A percentile compares a stretch with the other conserved stretches of the same genome.
phyloP scores from a whole-genome alignment of 1,140 invertebrate species.

The Charaxes varanes region DNA sequence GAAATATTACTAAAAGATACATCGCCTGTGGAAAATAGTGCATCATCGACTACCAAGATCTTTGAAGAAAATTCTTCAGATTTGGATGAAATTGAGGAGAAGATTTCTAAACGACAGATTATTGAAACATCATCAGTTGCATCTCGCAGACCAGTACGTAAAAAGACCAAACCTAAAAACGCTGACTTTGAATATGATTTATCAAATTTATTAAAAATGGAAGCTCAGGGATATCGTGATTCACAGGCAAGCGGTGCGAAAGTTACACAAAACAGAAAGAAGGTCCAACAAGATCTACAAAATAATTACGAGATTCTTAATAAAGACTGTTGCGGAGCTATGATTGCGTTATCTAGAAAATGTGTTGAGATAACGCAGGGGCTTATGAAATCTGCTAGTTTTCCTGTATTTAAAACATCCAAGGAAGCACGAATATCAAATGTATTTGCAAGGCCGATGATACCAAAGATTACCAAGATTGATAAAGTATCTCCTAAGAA shows the following conservation, averaged over 20 bases:
- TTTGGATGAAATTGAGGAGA: slow-evolving; percentile 55
- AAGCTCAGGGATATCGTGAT: slow-evolving; percentile 63
- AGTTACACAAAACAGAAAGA: slow-evolving; percentile 43
- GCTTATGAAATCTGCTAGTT: slow-evolving; percentile 52
- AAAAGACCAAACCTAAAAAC: slow-evolving; percentile 77
- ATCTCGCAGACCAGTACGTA: slow-evolving; percentile 75
- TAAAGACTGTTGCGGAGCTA: slow-evolving; percentile 52
- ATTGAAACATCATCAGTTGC: slow-evolving; percentile 28
- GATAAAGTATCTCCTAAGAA: slow-evolving; percentile 59
- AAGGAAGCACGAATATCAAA: slow-evolving; percentile 35
- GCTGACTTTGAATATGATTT: slow-evolving; percentile 82
- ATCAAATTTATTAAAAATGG: slow-evolving; percentile 73
- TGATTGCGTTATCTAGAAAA: slow-evolving; percentile 45
- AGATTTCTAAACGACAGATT: slow-evolving; percentile 29
- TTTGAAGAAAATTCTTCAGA: slow-evolving; percentile 69
- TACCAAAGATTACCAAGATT: slow-evolving; percentile 41
- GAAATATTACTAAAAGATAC: slow-evolving; percentile 23
- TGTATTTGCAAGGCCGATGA: slow-evolving; percentile 47
- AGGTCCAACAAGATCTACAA: slow-evolving; percentile 32
- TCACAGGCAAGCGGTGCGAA: slow-evolving; percentile 34
- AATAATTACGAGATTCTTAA: slow-evolving; percentile 40
- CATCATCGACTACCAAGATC: slow-evolving; percentile 33
- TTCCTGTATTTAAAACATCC: slow-evolving; percentile 26
- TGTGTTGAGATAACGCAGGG: slow-evolving; percentile 42
- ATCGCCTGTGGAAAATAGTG: slow-evolving; percentile 29